Evolutionary conservation across 2,888 invertebrate species (phyloP).

Genomic region (Lepidocyrtinus sp.): DNA sequence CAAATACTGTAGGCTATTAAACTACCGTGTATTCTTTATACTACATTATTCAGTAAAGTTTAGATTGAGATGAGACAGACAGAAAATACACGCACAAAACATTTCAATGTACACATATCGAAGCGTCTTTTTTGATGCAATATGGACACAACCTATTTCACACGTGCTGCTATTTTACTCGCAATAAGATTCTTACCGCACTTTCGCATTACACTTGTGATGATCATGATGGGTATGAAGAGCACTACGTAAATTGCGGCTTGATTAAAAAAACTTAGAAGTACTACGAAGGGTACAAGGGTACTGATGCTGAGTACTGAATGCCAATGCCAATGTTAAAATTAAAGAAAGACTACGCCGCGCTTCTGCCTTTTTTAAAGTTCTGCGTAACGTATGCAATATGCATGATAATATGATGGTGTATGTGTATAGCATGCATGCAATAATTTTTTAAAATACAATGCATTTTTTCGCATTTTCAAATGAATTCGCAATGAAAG

Average conservation of each 20-base stretch:
- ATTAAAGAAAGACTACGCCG: neutral
- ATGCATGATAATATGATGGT: too few relatives aligned
- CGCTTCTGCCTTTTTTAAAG: neutral
- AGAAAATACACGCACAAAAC: neutral
- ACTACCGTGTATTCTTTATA: too few relatives aligned
- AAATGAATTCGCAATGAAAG: slow-evolving; percentile 2
- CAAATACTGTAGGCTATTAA: too few relatives aligned
- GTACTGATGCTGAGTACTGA: slow-evolving; percentile 20
- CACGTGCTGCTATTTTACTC: slow-evolving; percentile 64
- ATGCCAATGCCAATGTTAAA: slow-evolving; percentile 20
- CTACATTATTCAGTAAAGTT: too few relatives aligned
- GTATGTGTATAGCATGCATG: too few relatives aligned
- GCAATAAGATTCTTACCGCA: slow-evolving; percentile 36
- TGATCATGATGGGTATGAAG: neutral
- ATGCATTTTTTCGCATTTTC: neutral
- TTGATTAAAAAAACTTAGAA: neutral
- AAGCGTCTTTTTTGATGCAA: slow-evolving; percentile 23
- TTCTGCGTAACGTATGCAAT: neutral
- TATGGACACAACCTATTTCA: slow-evolving; percentile 69
- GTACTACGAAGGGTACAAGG: slow-evolving; percentile 1
- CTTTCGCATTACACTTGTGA: neutral
- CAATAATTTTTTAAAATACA: neutral
- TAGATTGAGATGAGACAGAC: too few relatives aligned
- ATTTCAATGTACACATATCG: neutral
- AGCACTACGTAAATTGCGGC: neutral